Conservation (phyloP, 2,113 vertebrate genomes). For the Jacana jacana region DNA sequence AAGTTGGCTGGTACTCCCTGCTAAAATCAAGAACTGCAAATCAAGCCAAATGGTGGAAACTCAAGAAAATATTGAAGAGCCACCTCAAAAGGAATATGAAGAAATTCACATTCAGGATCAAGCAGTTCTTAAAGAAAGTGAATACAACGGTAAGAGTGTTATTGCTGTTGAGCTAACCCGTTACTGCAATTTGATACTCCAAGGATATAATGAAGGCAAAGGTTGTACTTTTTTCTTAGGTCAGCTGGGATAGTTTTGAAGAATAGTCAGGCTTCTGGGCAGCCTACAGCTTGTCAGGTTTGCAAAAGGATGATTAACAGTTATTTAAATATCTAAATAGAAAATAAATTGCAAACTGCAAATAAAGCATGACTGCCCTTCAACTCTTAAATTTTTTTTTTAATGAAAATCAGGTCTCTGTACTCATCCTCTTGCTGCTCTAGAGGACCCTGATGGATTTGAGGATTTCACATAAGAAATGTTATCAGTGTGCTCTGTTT, state of each 20-base stretch:
- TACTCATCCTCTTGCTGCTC: not conserved
- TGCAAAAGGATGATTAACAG: not conserved
- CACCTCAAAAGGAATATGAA: conserved; percentile 9
- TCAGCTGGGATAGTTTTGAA: not conserved
- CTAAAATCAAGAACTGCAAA: conserved; percentile 76
- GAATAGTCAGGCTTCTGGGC: not conserved
- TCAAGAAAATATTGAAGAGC: conserved; percentile 15
- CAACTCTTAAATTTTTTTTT: not conserved
- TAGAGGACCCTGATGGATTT: not conserved
- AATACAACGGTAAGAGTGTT: conserved; percentile 63
- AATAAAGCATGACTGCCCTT: not conserved
- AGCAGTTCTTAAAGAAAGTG: not conserved
- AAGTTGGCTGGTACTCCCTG: conserved; percentile 84
- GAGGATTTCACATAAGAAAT: not conserved
- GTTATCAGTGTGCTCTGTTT: not conserved
- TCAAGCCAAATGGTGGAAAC: conserved; percentile 65
- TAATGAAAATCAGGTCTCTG: not conserved
- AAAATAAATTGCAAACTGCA: not conserved
- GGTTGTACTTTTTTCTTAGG: not conserved
- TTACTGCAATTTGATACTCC: not conserved
- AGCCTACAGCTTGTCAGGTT: not conserved
- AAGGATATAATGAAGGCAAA: not conserved
- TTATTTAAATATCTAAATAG: not conserved
- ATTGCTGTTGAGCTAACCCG: not conserved
- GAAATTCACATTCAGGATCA: conserved; percentile 34